Base-by-base conservation (phyloP, 2,797 vertebrate genomes). In the Rhyacichthys aspro region DNA sequence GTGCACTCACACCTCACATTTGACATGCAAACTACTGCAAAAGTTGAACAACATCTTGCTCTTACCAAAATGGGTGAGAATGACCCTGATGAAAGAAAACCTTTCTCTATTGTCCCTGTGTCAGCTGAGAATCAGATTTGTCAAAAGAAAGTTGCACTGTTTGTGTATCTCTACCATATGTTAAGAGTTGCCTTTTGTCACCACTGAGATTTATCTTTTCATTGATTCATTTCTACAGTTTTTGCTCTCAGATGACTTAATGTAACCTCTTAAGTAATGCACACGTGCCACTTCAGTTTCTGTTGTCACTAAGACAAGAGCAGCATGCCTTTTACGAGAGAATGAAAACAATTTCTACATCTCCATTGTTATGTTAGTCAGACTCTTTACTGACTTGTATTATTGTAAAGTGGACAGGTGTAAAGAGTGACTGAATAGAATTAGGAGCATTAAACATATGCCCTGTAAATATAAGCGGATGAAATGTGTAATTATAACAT, bases 21-120 rank as follows among this genome's bases (percentile, higher is more conserved):
- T 89, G 57, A 67, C 32, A 84, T 82, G 74, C 83, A 91, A 89
- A 89, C 28, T 56, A 43, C 72, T 72, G 81, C 75, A 87, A 84
- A n/a, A 90, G 50, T n/a, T 10, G 1, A 44, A 14, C 8, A 59
- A 49, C 14, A 2, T 61, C 7, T 49, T 4, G 12, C 17, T 38
- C n/a, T 19, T 49, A 8, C 16, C 67, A 11, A 39, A 67, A 46
- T 18, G 28, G 23, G 34, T 17, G 44, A 19, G 17, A 34, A n/a
- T n/a, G 41, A 42, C 15, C 23, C 23, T 28, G 7, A 28, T 2
- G 23, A 6, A 28, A 28, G 23, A 28, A 28, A 28, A 28, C 23
- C 23, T 28, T 28, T 28, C 23, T 28, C 23, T 28, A 28, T 6
- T 28, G 23, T 28, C 23, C 23, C 23, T 28, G 23, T 28, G 4